Conservation (phyloP, 2,797 vertebrate species). For the Nasua narica region DNA sequence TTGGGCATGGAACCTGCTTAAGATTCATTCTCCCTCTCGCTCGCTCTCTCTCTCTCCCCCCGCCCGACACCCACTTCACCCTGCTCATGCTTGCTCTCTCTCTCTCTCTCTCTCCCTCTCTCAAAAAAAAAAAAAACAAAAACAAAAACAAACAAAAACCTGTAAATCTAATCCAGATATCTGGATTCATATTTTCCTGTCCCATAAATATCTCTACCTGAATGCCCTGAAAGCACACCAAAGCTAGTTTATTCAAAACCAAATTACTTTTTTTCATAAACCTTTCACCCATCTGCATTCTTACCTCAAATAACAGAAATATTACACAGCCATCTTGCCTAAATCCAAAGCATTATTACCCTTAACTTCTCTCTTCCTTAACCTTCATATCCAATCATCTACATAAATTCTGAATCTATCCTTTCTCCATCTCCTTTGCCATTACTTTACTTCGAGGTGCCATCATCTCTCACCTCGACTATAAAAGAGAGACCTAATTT, state of each 20-base stretch:
- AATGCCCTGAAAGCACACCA: neutral
- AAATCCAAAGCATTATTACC: neutral
- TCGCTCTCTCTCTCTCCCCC: too few relatives aligned
- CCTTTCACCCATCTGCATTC: neutral
- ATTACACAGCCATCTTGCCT: neutral
- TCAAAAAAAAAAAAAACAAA: too few relatives aligned
- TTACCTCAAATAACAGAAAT: neutral
- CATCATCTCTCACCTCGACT: neutral
- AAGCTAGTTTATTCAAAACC: constrained; percentile 20
- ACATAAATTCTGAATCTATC: neutral
- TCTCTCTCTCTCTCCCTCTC: too few relatives aligned
- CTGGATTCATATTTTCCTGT: neutral
- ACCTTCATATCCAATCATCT: neutral
- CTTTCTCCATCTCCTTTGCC: neutral
- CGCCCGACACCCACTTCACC: too few relatives aligned
- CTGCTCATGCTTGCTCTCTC: too few relatives aligned
- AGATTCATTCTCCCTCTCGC: too few relatives aligned
- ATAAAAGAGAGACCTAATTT: neutral
- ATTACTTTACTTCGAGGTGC: neutral
- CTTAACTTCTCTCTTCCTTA: neutral
- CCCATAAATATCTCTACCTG: neutral
- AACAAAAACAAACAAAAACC: too few relatives aligned
- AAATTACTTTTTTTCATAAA: constrained; percentile 33
- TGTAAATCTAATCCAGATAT: neutral
- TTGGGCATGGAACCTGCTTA: too few relatives aligned